These are phyloP conservation scores for Brotula barbata DNA, from an alignment of 2,797 vertebrate genomes.

Conservation along the genomic window DNA sequence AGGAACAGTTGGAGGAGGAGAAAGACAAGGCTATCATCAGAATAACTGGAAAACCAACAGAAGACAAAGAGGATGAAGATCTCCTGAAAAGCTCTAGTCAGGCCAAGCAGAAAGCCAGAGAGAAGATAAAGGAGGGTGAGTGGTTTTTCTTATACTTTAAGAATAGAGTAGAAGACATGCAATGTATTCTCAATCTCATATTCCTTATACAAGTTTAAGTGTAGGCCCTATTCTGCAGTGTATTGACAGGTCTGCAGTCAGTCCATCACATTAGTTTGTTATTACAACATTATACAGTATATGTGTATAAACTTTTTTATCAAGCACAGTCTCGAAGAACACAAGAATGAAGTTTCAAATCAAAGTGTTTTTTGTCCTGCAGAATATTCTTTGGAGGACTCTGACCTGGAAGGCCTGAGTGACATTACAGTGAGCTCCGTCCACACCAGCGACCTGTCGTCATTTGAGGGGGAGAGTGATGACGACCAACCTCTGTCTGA, in stretches of 20 bases:
- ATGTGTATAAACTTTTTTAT: neutral
- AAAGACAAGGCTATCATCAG: constrained; percentile 80
- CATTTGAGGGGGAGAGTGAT: constrained; percentile 93
- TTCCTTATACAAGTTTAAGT: neutral
- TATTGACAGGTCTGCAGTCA: too few relatives aligned
- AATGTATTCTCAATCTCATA: too few relatives aligned
- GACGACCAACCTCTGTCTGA: constrained; percentile 85
- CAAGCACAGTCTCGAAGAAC: neutral
- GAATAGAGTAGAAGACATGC: neutral
- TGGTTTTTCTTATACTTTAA: too few relatives aligned
- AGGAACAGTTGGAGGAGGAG: constrained; percentile 70
- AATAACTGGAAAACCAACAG: constrained; percentile 76
- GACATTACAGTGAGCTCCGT: constrained; percentile 99
- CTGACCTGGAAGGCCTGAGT: constrained; percentile 93
- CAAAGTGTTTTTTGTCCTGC: constrained; percentile 23
- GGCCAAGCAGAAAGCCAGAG: constrained; percentile 82
- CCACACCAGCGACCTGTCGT: constrained; percentile 97
- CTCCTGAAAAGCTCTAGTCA: constrained; percentile 71
- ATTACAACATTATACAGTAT: neutral
- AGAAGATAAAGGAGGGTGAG: constrained; percentile 90
- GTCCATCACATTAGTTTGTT: too few relatives aligned
- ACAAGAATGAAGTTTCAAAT: neutral
- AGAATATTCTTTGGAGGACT: constrained; percentile 90
- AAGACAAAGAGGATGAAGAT: constrained; percentile 84
- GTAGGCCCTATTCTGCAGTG: neutral